phyloP scores from a whole-genome alignment of 2,888 invertebrate genomes.

The Sycophila texana region DNA sequence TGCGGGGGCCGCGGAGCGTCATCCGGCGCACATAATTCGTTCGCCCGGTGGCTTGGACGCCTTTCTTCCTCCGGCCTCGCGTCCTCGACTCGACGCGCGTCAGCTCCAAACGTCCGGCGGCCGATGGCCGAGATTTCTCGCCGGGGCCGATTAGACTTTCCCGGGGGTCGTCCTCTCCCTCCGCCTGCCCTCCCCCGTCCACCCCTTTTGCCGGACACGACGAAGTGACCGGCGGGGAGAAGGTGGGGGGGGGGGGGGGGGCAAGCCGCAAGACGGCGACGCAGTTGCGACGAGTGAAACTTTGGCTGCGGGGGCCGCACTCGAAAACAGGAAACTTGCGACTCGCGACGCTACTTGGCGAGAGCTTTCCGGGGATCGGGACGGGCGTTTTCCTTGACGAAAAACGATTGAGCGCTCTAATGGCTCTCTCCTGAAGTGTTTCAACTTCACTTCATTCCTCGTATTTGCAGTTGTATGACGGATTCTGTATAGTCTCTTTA shows the following conservation, averaged over 20 bases:
- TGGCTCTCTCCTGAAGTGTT: neutral
- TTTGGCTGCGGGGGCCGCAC: neutral
- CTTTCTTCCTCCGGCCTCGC: conserved; percentile 38
- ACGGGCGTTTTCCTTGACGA: neutral
- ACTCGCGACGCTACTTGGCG: neutral
- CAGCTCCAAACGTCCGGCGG: conserved; percentile 43
- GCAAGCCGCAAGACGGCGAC: neutral
- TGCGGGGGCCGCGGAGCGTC: conserved; percentile 11
- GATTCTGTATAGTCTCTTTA: too few relatives aligned
- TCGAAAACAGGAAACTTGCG: neutral
- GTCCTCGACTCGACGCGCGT: conserved; percentile 43
- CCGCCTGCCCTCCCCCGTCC: neutral
- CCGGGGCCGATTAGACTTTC: conserved; percentile 10
- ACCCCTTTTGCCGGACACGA: neutral
- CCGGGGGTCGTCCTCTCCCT: neutral
- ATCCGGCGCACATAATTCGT: conserved; percentile 28
- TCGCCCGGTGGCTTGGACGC: conserved; percentile 14
- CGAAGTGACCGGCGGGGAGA: neutral
- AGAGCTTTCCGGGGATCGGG: neutral
- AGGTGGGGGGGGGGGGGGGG: too few relatives aligned
- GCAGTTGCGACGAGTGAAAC: conserved; percentile 1
- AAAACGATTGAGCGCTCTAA: neutral
- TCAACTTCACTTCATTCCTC: too few relatives aligned
- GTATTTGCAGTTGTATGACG: too few relatives aligned
- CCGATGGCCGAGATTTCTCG: conserved; percentile 45